phyloP scores from a whole-genome alignment of 2,888 invertebrate species.

The Tetanocera ferruginea region DNA sequence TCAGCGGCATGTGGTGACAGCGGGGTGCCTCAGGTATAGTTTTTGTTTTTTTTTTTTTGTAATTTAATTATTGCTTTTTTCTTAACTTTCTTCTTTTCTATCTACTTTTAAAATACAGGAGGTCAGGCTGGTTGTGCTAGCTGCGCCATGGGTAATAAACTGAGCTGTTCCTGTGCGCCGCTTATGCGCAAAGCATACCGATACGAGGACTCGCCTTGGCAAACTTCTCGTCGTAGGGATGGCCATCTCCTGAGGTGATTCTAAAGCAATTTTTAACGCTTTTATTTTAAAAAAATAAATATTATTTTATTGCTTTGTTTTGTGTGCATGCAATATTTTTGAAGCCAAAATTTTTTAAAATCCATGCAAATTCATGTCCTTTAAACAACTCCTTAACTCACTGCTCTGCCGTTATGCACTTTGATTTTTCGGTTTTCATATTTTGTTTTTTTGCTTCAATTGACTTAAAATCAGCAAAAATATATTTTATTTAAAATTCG shows the following conservation, averaged over 20 bases:
- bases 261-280: neutral
- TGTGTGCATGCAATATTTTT: neutral
- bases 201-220: slow-evolving; percentile 97
- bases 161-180: slow-evolving; percentile 97
- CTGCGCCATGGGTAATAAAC: slow-evolving; percentile 95
- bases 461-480: neutral
- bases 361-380: too few species aligned
- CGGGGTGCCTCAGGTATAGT: slow-evolving; percentile 78
- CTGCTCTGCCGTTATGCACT: neutral
- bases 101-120: slow-evolving; percentile 55
- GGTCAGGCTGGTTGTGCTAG: slow-evolving; percentile 71
- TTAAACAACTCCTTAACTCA: too few species aligned
- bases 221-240: slow-evolving; percentile 86
- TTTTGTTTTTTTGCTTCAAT: neutral
- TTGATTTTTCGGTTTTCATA: neutral
- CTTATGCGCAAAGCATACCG: slow-evolving; percentile 96
- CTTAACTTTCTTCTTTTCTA: neutral
- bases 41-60: slow-evolving; percentile 19
- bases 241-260: slow-evolving; percentile 87
- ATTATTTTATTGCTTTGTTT: neutral
- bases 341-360: neutral
- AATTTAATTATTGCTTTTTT: neutral
- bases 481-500: neutral
- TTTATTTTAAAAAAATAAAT: neutral
- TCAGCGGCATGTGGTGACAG: slow-evolving; percentile 83